Evolutionary conservation across 1,140 invertebrate species (phyloP).

Genomic region (Mesaphorura yosii): DNA sequence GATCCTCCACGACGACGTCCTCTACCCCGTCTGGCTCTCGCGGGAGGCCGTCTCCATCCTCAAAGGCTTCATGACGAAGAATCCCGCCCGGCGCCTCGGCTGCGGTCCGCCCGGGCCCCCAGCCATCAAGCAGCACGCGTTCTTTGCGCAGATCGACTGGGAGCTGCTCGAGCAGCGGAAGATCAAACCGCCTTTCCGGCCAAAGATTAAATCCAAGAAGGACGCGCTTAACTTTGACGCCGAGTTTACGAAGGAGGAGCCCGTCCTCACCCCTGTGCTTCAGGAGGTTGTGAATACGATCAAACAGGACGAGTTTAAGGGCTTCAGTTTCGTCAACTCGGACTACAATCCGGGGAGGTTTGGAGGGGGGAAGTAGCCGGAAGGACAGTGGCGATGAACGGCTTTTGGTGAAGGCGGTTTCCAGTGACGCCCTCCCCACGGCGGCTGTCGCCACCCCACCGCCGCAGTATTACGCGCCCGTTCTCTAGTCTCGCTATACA

Average conservation of each 20-base stretch:
- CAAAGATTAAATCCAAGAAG: slow-evolving; percentile 93
- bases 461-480: no score
- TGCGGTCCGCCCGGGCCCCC: slow-evolving; percentile 64
- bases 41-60: slow-evolving; percentile 94
- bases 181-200: slow-evolving; percentile 93
- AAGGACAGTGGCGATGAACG: no score
- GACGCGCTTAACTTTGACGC: slow-evolving; percentile 98
- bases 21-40: slow-evolving; percentile 95
- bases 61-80: slow-evolving; percentile 98
- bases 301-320: slow-evolving; percentile 94
- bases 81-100: slow-evolving; percentile 83
- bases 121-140: slow-evolving; percentile 82
- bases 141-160: slow-evolving; percentile 97
- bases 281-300: slow-evolving; percentile 79
- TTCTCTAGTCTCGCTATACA: no score
- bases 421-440: no score
- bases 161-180: slow-evolving; percentile 75
- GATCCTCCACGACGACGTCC: slow-evolving; percentile 94
- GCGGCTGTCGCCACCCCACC: no score
- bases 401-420: no score
- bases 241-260: slow-evolving; percentile 98
- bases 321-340: slow-evolving; percentile 92
- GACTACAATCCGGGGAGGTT: slow-evolving; percentile 88
- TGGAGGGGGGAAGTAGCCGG: no score
- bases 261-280: slow-evolving; percentile 84